Evolutionary conservation across 2,888 invertebrate species (phyloP).

Genomic region (Limenitis camilla): DNA sequence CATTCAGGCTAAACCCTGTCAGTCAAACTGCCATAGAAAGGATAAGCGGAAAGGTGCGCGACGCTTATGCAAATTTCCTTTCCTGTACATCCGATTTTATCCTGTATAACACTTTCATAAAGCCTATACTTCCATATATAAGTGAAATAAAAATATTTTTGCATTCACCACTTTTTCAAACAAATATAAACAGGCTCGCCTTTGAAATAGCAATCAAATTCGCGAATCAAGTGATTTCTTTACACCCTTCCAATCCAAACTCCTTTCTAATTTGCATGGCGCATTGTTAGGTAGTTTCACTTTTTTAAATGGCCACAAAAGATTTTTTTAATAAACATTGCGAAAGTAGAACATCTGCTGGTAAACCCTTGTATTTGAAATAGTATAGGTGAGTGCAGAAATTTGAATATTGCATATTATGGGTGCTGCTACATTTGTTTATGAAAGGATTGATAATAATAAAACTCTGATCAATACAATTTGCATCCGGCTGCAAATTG

Average conservation of each 20-base stretch:
- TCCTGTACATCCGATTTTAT: conserved; percentile 31
- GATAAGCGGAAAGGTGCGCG: conserved; percentile 68
- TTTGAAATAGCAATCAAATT: conserved; percentile 39
- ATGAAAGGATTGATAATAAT: conserved; percentile 10
- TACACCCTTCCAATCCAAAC: conserved; percentile 32
- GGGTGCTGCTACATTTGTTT: conserved; percentile 5
- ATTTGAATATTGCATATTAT: conserved; percentile 34
- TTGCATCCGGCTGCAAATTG: conserved; percentile 1
- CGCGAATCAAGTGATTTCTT: conserved; percentile 25
- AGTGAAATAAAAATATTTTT: conserved; percentile 43
- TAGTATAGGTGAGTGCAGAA: conserved; percentile 25
- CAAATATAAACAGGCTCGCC: conserved; percentile 33
- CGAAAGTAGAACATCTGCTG: conserved; percentile 69
- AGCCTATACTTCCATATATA: conserved; percentile 24
- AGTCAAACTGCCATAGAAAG: conserved; percentile 67
- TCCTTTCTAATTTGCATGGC: conserved; percentile 68
- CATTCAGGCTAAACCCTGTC: conserved; percentile 45
- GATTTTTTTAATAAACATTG: conserved; percentile 70
- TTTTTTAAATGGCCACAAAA: conserved; percentile 72
- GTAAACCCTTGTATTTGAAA: conserved; percentile 26
- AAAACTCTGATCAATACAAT: conserved; percentile 7
- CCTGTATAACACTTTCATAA: conserved; percentile 26
- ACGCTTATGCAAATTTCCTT: conserved; percentile 65
- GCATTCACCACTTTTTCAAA: conserved; percentile 32
- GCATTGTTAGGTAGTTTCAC: conserved; percentile 66